Conservation (phyloP, 2,797 vertebrate genomes). For the Ara ararauna region DNA sequence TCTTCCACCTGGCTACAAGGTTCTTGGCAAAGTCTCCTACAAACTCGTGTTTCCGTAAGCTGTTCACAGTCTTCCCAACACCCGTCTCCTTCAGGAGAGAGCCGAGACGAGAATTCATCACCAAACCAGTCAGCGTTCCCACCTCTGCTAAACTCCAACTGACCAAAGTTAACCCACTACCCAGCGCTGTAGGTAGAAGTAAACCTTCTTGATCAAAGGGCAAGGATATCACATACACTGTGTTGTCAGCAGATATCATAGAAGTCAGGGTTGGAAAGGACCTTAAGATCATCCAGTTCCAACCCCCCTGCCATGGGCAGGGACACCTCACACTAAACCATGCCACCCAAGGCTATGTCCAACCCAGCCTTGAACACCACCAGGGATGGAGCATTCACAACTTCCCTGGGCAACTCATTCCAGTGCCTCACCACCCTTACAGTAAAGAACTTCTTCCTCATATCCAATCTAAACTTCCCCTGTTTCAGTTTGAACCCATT, state of each 20-base stretch:
- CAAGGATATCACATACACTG: background rate
- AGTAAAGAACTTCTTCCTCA: too few relatives aligned
- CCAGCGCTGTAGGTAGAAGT: background rate
- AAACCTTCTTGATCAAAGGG: background rate
- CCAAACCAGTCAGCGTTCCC: background rate
- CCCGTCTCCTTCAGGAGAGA: conserved; percentile 88
- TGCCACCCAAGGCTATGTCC: too few relatives aligned
- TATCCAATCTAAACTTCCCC: too few relatives aligned
- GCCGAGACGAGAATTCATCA: background rate
- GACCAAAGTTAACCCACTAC: background rate
- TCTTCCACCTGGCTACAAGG: conserved; percentile 96
- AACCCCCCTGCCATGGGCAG: too few relatives aligned
- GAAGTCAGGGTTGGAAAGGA: too few relatives aligned
- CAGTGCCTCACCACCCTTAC: too few relatives aligned
- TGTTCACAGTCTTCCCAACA: conserved; percentile 96
- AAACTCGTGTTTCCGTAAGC: conserved; percentile 89
- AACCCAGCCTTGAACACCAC: too few relatives aligned
- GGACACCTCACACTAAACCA: too few relatives aligned
- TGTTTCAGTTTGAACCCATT: too few relatives aligned
- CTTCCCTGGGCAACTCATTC: too few relatives aligned
- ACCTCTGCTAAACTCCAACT: background rate
- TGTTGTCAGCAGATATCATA: background rate
- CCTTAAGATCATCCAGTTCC: too few relatives aligned
- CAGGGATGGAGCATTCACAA: too few relatives aligned
- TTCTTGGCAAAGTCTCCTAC: conserved; percentile 89